Evolutionary conservation across 2,113 vertebrate species (phyloP), one percentile per base, ranked within the genome.

Genomic region (Lethenteron reissneri): DNA sequence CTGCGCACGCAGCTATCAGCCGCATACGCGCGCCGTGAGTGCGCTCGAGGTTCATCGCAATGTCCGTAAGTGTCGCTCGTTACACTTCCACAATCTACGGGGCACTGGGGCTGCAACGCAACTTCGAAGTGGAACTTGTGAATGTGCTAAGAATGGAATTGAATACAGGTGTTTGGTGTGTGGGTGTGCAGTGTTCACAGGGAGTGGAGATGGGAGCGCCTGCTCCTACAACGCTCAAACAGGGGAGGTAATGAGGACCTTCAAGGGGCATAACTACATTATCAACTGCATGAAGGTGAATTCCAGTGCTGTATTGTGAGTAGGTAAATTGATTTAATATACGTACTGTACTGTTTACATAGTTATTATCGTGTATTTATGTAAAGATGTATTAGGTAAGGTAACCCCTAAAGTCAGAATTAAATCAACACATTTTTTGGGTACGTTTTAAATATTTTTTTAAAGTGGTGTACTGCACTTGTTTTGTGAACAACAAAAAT

Each of bases 201-300:
- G 85, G 77, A 84, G 85, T 1, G 85, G 83, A 0, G 84, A 87
- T 57, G 80, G 83, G 72, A 82, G 83, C 6, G 84, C 83, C 10
- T 78, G 84, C 71, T 84, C 85, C 72, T 86, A 85, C 73, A 83
- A 85, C 58, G 81, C 82, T 71, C 81, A 74, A 72, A 82, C 82
- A 0, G 84, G 83, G 3, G 80, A 76, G 58, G 77, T 87, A 72
- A 83, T 80, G 77, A 81, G 80, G 78, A 82, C 84, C 71, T 86
- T 86, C 75, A 83, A 82, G 57, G 84, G 84, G 58, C 85, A 87
- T 70, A 80, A 80, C 58, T 82, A 83, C 73, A 75, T 86, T 78
- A 83, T 87, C 76, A 87, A 87, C 80, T 84, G 83, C 71, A 80
- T 87, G 76, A 83, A 86, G 84, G 85, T 87, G 76, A 76, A 41